These are phyloP conservation scores for Auanema sp. DNA, from an alignment of 2,888 invertebrate species.

Conservation along the genomic window DNA sequence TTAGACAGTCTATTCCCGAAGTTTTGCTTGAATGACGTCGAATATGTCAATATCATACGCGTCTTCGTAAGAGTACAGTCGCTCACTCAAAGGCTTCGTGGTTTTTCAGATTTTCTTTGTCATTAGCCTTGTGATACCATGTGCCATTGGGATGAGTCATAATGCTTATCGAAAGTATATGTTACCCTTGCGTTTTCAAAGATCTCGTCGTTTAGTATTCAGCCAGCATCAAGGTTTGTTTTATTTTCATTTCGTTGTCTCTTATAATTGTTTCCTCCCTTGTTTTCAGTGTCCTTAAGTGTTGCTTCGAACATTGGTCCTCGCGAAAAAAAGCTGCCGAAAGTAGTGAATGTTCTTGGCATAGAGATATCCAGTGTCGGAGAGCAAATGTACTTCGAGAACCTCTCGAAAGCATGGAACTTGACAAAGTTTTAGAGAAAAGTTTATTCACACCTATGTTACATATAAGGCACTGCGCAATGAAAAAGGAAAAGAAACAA, in stretches of 20 bases:
- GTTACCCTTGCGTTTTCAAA: not conserved
- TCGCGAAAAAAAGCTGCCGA: conserved; percentile 9
- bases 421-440: too few relatives aligned
- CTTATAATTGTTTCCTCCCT: not conserved
- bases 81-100: not conserved
- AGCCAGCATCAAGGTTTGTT: not conserved
- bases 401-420: conserved; percentile 9
- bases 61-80: not conserved
- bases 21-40: not conserved
- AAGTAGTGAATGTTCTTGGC: conserved; percentile 17
- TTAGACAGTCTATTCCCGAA: not conserved
- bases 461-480: too few relatives aligned
- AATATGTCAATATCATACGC: not conserved
- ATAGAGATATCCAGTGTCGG: conserved; percentile 6
- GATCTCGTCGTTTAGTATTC: not conserved
- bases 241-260: not conserved
- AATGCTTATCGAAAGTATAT: conserved; percentile 4
- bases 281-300: not conserved
- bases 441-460: too few relatives aligned
- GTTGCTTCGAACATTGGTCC: conserved; percentile 2
- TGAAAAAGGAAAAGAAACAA: too few relatives aligned
- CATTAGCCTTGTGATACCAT: not conserved
- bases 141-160: conserved; percentile 10
- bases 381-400: conserved; percentile 16
- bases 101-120: conserved; percentile 7